These are phyloP conservation scores for Melolontha melolontha DNA, from an alignment of 2,888 invertebrate species.

Conservation along the genomic window DNA sequence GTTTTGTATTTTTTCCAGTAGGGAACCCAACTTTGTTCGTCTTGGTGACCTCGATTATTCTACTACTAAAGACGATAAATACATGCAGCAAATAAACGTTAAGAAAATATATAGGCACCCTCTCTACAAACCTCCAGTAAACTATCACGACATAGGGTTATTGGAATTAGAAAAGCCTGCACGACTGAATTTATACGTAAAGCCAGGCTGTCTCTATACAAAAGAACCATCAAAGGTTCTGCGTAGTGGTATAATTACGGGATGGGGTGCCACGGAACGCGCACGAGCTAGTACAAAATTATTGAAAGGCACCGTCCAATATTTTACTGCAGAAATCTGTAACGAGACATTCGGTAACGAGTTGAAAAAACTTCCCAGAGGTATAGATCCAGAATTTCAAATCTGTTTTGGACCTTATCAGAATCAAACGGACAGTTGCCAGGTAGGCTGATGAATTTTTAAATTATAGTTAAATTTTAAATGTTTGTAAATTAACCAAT, in stretches of 20 bases:
- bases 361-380: constrained; percentile 24
- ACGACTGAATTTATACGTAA: constrained; percentile 58
- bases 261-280: constrained; percentile 64
- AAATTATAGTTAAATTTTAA: too few species aligned
- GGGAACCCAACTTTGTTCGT: constrained; percentile 47
- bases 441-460: constrained; percentile 26
- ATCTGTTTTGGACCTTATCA: constrained; percentile 35
- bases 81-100: constrained; percentile 58
- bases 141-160: constrained; percentile 69
- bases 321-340: constrained; percentile 59
- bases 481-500: too few species aligned
- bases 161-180: constrained; percentile 62
- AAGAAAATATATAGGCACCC: constrained; percentile 61
- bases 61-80: constrained; percentile 50
- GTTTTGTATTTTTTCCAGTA: constrained; percentile 10
- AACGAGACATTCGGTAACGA: constrained; percentile 45
- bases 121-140: constrained; percentile 59
- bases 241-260: constrained; percentile 60
- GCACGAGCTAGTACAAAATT: constrained; percentile 56
- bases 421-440: constrained; percentile 26
- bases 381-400: constrained; percentile 29
- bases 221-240: constrained; percentile 39
- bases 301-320: constrained; percentile 65
- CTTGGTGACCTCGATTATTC: constrained; percentile 66
- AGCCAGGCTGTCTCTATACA: constrained; percentile 65